These are phyloP conservation scores for Dermatophagoides farinae DNA, from an alignment of 1,140 invertebrate species.

Conservation along the genomic window DNA sequence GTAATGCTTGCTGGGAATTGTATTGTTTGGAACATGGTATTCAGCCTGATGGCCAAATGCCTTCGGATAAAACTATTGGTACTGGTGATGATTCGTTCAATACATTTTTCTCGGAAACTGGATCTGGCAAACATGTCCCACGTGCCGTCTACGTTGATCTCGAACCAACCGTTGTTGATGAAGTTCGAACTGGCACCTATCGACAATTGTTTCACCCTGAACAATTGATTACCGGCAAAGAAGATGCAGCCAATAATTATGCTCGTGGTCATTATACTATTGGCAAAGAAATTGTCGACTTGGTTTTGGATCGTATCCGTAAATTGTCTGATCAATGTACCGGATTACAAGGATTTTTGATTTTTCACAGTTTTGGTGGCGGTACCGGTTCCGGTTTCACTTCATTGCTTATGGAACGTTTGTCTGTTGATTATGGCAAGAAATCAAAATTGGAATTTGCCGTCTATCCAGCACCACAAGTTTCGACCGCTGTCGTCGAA, in stretches of 20 bases:
- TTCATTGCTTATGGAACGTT: conserved; percentile 44
- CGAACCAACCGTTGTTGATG: conserved; percentile 65
- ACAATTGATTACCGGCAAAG: conserved; percentile 40
- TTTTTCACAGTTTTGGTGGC: conserved; percentile 35
- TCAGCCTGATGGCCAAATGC: conserved; percentile 24
- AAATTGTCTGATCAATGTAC: conserved; percentile 23
- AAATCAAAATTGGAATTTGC: conserved; percentile 50
- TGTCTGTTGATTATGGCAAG: conserved; percentile 46
- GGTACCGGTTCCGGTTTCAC: conserved; percentile 50
- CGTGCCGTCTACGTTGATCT: conserved; percentile 61
- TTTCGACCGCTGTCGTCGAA: conserved; percentile 53
- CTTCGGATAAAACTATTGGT: conserved; percentile 23
- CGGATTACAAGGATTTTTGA: conserved; percentile 30
- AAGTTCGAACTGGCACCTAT: conserved; percentile 41
- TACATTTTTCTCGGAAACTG: conserved; percentile 73
- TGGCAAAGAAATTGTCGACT: conserved; percentile 44
- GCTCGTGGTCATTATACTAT: conserved; percentile 37
- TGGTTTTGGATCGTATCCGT: conserved; percentile 44
- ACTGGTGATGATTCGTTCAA: conserved; percentile 62
- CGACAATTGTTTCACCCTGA: conserved; percentile 44
- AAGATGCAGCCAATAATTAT: conserved; percentile 39
- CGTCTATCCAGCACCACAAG: conserved; percentile 54
- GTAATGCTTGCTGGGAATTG: conserved; percentile 57
- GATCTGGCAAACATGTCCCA: conserved; percentile 63
- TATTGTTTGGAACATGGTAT: conserved; percentile 65